Base-by-base conservation (phyloP, 2,797 vertebrate genomes). In the Danio albolineatus region DNA sequence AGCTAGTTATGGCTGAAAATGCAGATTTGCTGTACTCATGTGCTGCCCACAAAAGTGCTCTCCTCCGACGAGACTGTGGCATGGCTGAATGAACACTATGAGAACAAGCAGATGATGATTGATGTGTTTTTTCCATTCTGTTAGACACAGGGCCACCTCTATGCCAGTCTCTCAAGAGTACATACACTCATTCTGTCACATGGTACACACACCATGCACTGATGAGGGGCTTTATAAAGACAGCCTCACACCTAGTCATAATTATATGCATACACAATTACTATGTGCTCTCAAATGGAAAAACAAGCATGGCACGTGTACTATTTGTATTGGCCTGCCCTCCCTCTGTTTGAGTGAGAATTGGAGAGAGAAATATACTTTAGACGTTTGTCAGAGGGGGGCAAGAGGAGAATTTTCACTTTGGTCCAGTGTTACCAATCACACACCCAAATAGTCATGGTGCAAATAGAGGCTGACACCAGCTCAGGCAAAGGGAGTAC, bases 51-150 rank as follows among this genome's bases (percentile, higher is more conserved):
- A 77, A 84, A 77, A 67, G 4, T 43, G 46, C 51, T 66, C 82
- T 82, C 14, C 59, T 62, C n/a, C 10, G 44, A 67, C 43, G 59
- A 74, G 66, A 56, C 64, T 69, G 54, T 62, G 49, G 66, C 71
- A 73, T 82, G 69, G 48, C 21, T 65, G 80, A 85, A 73, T 67
- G 66, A 46, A 78, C 76, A 79, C 71, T 14, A 73, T 6, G 57
- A 54, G 74, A 60, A 59, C 73, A 64, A 72, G 69, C 44, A 53
- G 72, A 76, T 64, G 71, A 76, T 76, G 82, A 84, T 82, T 72
- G 81, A 86, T 84, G 67, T 81, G 59, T 81, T 83, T 83, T 79
- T 73, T 79, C 38, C 73, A 62, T 82, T 80, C 74, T 80, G 67
- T 61, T 73, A 67, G 72, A 76, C 51, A 76, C 59, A 69, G 28